Evolutionary conservation across 1,140 invertebrate species (phyloP).

Genomic region (Arctopsyche grandis): DNA sequence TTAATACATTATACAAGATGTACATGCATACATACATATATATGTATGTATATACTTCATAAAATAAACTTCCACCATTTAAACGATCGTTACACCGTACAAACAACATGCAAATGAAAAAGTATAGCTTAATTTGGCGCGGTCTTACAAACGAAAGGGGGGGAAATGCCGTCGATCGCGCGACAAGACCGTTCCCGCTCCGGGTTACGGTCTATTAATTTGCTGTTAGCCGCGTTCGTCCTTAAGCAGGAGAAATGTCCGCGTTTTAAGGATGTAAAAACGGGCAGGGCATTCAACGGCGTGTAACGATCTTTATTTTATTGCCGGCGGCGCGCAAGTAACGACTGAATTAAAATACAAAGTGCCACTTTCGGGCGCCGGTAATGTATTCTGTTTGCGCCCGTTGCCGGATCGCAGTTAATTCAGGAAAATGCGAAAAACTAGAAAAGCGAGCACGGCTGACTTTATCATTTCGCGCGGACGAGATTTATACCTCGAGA

Average conservation of each 20-base stretch:
- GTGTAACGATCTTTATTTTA: conserved; percentile 55
- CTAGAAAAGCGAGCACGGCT: not conserved
- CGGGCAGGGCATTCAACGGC: conserved; percentile 51
- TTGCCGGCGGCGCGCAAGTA: conserved; percentile 53
- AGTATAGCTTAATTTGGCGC: not conserved
- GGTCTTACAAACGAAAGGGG: not conserved
- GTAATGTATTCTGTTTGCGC: conserved; percentile 53
- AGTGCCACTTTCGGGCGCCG: conserved; percentile 51
- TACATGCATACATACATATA: not conserved
- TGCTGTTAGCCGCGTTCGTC: conserved; percentile 43
- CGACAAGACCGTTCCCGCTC: not conserved
- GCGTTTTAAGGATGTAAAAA: conserved; percentile 54
- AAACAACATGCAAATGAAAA: not conserved
- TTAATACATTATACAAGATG: too few relatives aligned
- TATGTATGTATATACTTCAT: not conserved
- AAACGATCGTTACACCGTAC: not conserved
- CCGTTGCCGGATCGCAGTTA: conserved; percentile 35
- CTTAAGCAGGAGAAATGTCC: conserved; percentile 51
- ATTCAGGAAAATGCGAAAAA: not conserved
- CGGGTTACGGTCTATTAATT: conserved; percentile 52
- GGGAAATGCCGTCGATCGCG: not conserved
- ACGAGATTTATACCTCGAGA: too few relatives aligned
- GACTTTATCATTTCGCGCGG: too few relatives aligned
- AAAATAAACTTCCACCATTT: not conserved
- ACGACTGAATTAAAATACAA: conserved; percentile 55